Evolutionary conservation across 2,888 invertebrate genomes (phyloP), one percentile per base, ranked within the genome.

Genomic region (Meganola albula): DNA sequence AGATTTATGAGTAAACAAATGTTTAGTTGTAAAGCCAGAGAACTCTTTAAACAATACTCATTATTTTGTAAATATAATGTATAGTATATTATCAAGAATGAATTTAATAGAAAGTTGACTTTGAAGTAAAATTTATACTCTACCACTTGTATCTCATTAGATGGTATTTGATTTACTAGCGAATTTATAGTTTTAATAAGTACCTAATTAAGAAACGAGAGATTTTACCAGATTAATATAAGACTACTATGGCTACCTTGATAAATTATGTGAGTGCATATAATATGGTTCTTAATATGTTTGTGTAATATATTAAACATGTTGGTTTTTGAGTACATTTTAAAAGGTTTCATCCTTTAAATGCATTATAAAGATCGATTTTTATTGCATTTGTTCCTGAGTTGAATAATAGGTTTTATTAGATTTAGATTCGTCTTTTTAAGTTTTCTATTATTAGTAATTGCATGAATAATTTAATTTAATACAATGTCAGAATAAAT

Each of bases 361-460:
- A 62, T 20, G 54, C 52, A 52, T 59, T 63, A 75, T 77, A 76
- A 77, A 73, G 74, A 80, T 78, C 67, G 77, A 83, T 80, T 83
- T 72, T 77, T 83, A 83, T 80, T 85, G 85, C 85, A 85, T 85
- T 85, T 84, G 85, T 85, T 85, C 85, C 85, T 85, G 85, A 84
- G 76, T 80, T 84, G 79, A 80, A 74, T 77, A 70, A 74, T 83
- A 83, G 78, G 82, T 82, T 83, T 82, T 84, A 83, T 82, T 65
- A 48, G 60, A 70, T 72, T 73, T 71, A 72, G 71, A 72, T 55
- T 74, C 63, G 66, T 72, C 74, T 79, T 28, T 53, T 77, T 76
- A 75, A 64, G 63, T 72, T 51, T 74, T 69, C 66, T 59, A 63
- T 50, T 76, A 74, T 66, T 68, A 70, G 57, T 62, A 73, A 58